Evolutionary conservation across 2,113 vertebrate species (phyloP), one percentile per base, ranked within the genome.

Genomic region (Dipodomys merriami): DNA sequence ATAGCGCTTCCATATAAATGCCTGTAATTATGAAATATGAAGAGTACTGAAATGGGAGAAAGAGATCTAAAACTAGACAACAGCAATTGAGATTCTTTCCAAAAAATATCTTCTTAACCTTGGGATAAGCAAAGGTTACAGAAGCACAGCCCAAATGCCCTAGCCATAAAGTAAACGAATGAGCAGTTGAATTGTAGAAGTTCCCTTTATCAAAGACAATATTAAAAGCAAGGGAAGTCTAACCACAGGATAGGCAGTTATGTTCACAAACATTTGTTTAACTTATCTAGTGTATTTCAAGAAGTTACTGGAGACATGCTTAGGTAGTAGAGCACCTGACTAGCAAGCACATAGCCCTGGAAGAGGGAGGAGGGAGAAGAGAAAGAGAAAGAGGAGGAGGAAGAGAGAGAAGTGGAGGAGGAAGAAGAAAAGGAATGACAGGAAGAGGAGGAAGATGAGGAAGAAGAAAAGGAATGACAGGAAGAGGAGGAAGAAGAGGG

Each of bases 61-160:
- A 10, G 84, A 22, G 80, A 86, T 69, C 74, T 73, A 49, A 86
- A 86, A 46, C 86, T 78, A 86, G 86, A 30, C 44, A 88, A 92
- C 85, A 76, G 19, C 68, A 71, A 62, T 77, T 83, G 0, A 73
- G 82, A 33, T n/a, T 30, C n/a, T 62, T 49, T 49, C 46, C 7
- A 49, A 22, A 62, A 27, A 30, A 18, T 57, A 78, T 78, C 80
- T 71, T 92, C 65, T 57, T 64, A 10, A 90, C 30, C 35, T 39
- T 39, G 23, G 7, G 67, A 71, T 83, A 84, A 57, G 35, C 65
- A 86, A 62, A 73, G 19, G 0, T 83, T 74, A 83, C 71, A 57
- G 53, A 79, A 83, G 69, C 12, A 64, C 74, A 6, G 77, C 4
- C 79, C 7, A 65, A n/a, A 88, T 46, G 30, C 7, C 39, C n/a